Conservation (phyloP, 2,888 invertebrate species). For the Pachycephus smyrnensis region DNA sequence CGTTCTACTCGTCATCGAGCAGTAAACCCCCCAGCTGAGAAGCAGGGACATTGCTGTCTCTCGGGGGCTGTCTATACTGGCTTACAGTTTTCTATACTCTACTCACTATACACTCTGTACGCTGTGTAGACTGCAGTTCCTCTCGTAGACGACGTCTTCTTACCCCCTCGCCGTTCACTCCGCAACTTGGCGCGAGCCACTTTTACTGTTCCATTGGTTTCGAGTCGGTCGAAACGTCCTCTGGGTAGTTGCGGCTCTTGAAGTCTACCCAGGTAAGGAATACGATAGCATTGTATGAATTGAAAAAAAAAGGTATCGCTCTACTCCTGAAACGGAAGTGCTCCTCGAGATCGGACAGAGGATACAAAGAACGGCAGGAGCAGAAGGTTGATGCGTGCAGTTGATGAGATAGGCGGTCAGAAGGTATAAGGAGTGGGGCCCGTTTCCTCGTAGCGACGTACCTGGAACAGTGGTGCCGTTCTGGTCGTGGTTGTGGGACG, state of each 20-base stretch:
- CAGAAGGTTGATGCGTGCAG: not conserved
- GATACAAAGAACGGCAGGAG: not conserved
- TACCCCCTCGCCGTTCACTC: not conserved
- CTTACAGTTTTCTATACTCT: not conserved
- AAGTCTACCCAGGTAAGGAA: not conserved
- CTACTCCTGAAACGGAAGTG: not conserved
- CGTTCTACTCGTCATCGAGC: not conserved
- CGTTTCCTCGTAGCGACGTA: not conserved
- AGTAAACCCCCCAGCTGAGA: not conserved
- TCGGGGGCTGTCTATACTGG: not conserved
- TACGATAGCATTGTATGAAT: not conserved
- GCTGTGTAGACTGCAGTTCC: not conserved
- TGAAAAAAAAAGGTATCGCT: not conserved
- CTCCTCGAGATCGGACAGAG: not conserved
- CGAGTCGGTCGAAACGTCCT: not conserved
- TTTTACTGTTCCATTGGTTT: slow-evolving; percentile 29
- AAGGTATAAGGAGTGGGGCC: not conserved
- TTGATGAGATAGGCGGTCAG: not conserved
- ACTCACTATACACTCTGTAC: not conserved
- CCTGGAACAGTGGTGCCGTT: slow-evolving; percentile 5
- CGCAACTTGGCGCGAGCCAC: slow-evolving; percentile 29
- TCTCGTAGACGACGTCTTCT: not conserved
- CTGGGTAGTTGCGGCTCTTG: not conserved
- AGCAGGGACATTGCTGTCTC: not conserved
- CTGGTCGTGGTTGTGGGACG: slow-evolving; percentile 4